A percentile compares a stretch with the other conserved stretches of the same genome.
Evolutionary conservation across 2,113 vertebrate species (phyloP).

Genomic region (Leptosomus discolor): DNA sequence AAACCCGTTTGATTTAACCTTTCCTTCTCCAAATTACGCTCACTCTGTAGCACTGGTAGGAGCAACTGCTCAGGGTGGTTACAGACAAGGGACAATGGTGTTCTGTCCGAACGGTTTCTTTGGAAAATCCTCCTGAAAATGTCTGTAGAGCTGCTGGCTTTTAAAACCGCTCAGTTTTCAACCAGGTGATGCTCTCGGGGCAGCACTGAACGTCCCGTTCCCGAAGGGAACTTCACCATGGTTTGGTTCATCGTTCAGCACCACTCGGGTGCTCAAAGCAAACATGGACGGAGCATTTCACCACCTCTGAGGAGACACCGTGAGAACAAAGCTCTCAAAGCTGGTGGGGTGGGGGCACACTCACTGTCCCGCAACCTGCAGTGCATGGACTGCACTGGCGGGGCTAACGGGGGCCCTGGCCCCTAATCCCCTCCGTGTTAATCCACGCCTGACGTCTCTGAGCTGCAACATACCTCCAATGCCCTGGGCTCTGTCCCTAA

Average conservation of each 20-base stretch:
- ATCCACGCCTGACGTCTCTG: background rate
- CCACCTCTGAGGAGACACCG: fast-evolving
- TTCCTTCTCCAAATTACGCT: background rate
- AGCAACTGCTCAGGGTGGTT: background rate
- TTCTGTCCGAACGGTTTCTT: background rate
- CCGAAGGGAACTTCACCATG: background rate
- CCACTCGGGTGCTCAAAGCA: background rate
- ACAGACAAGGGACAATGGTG: background rate
- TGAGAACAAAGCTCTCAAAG: background rate
- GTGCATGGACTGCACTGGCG: background rate
- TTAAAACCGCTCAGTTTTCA: background rate
- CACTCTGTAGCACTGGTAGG: background rate
- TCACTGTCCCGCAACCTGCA: background rate
- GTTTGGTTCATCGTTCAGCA: background rate
- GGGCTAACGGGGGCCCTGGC: background rate
- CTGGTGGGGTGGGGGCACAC: background rate
- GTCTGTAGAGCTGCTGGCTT: background rate
- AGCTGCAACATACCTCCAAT: background rate
- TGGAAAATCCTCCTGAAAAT: background rate
- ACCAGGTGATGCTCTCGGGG: background rate
- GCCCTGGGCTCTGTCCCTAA: background rate
- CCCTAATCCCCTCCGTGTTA: background rate
- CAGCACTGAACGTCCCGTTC: background rate
- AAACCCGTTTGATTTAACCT: background rate
- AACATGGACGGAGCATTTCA: background rate